These are phyloP conservation scores for Cosmorhoe ocellata DNA, from an alignment of 2,888 invertebrate genomes.

Conservation along the genomic window DNA sequence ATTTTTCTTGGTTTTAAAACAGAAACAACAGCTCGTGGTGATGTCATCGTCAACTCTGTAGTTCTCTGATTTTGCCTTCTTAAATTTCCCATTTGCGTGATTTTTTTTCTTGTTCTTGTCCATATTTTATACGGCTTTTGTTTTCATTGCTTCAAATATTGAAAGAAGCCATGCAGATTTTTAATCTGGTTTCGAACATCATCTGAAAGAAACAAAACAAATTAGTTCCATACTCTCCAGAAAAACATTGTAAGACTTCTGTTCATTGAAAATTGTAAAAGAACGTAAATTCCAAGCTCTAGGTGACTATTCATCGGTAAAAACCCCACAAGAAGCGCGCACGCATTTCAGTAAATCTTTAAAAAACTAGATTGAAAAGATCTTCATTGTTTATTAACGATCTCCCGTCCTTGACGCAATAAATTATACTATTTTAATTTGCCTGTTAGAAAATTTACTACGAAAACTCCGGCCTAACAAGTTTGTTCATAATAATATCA, in stretches of 20 bases:
- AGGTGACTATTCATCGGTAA: no score
- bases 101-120: conserved; percentile 76
- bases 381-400: no score
- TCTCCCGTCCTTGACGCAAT: no score
- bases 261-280: neutral
- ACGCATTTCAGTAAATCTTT: no score
- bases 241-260: conserved; percentile 2
- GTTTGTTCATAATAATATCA: no score
- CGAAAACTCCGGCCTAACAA: no score
- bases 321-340: no score
- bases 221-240: conserved; percentile 1
- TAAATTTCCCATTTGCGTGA: conserved; percentile 71
- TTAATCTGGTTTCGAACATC: conserved; percentile 15
- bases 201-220: conserved; percentile 33
- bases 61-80: conserved; percentile 66
- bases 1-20: conserved; percentile 74
- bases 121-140: conserved; percentile 51
- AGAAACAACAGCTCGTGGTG: conserved; percentile 74
- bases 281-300: no score
- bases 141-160: conserved; percentile 21
- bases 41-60: conserved; percentile 67
- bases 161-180: conserved; percentile 10
- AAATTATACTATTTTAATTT: no score
- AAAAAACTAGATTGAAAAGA: no score
- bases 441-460: no score